phyloP scores from a whole-genome alignment of 2,113 vertebrate genomes.

The Erinaceus europaeus region DNA sequence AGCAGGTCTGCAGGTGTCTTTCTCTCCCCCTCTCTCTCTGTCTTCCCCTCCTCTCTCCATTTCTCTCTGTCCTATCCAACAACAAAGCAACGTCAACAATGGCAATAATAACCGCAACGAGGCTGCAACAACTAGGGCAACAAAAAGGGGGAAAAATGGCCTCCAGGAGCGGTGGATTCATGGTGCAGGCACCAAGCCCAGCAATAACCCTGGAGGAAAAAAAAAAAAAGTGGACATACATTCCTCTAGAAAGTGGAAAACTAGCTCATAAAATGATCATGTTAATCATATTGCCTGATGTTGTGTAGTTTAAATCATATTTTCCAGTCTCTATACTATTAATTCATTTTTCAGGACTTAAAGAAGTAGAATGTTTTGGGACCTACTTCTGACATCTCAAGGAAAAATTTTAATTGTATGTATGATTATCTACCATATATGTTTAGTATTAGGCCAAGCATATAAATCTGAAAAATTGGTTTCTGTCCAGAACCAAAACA shows the following conservation, averaged over 20 bases:
- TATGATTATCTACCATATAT: neutral
- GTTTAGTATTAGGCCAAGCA: conserved; percentile 1
- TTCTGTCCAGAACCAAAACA: neutral
- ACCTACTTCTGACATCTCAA: neutral
- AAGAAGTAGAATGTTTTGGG: neutral
- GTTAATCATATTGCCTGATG: neutral
- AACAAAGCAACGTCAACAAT: too few relatives aligned
- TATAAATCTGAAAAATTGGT: neutral
- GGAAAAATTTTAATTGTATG: neutral
- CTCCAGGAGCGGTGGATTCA: too few relatives aligned
- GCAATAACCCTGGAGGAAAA: too few relatives aligned
- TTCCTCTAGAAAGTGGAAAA: neutral
- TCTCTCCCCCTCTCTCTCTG: too few relatives aligned
- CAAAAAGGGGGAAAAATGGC: too few relatives aligned
- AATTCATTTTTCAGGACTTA: neutral
- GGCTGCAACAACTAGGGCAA: too few relatives aligned
- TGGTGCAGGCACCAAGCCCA: too few relatives aligned
- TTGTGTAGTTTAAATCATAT: neutral
- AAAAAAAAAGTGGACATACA: neutral
- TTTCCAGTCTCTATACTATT: neutral
- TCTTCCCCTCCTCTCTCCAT: too few relatives aligned
- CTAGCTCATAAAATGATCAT: neutral
- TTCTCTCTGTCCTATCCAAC: too few relatives aligned
- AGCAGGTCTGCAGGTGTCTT: too few relatives aligned
- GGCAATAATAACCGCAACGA: too few relatives aligned